Conservation (phyloP, 2,797 vertebrate species). For the Syndactyla subalaris region DNA sequence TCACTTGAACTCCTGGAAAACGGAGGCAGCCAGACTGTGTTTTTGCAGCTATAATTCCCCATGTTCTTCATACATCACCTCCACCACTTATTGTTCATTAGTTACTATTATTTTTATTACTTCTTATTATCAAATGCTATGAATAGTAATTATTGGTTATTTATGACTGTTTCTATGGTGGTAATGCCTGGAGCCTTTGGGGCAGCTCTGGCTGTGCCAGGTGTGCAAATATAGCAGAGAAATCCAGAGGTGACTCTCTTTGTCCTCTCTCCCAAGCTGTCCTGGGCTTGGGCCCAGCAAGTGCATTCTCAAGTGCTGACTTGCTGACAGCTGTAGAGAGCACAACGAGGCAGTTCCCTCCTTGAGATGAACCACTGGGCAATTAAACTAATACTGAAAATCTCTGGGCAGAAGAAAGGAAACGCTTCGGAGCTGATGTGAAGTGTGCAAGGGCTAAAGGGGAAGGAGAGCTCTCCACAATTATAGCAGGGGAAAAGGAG, state of each 20-base stretch:
- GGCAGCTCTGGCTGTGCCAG: neutral
- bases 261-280: neutral
- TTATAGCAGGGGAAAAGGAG: neutral
- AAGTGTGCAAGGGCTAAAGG: neutral
- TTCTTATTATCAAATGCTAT: neutral
- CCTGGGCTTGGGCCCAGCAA: neutral
- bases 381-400: slow-evolving; percentile 24
- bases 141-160: neutral
- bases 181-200: neutral
- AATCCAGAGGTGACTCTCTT: neutral
- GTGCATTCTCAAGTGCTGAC: neutral
- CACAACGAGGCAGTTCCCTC: neutral
- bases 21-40: neutral
- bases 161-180: neutral
- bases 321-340: slow-evolving; percentile 20
- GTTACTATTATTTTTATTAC: neutral
- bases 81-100: neutral
- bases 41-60: neutral
- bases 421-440: slow-evolving; percentile 24
- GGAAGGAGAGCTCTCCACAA: neutral
- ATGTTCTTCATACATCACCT: neutral
- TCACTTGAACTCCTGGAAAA: neutral
- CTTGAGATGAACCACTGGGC: neutral
- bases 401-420: slow-evolving; percentile 37
- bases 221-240: neutral